Base-by-base conservation (phyloP, 2,888 invertebrate species). In the Pollenia griseotomentosa region DNA sequence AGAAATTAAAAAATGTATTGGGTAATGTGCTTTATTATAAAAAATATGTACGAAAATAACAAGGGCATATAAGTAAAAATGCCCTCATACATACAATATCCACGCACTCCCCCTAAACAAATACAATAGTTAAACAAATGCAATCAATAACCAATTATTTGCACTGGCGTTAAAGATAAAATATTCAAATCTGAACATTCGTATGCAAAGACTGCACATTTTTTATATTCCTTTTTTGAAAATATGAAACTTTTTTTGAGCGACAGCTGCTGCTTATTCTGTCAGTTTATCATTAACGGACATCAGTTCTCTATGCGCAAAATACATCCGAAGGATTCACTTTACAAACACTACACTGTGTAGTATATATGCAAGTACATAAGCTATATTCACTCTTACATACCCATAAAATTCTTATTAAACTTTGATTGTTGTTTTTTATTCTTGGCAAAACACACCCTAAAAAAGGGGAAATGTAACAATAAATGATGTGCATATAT, bases 341-440 rank as follows among this genome's bases (percentile, higher is more conserved):
- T 84, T 63, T 80, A 48, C 55, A 68, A 66, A 51, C 70, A 7
- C 48, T 1, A 48, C 33, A 33, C 33, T 33, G 14, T 16, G 55
- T 40, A 2, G 40, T 10, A 23, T 63, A 48, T 10, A 66, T 9
- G 6, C n/a, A 19, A 7, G 16, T 11, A 70, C 63, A 71, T 61
- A 71, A 44, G 19, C 48, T 3, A 14, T n/a, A 59, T 68, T 10
- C 59, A 80, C 88, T 88, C 89, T 90, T 80, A 91, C 90, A 90
- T 63, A 90, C 90, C 14, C 19, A 89, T 90, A 91, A 90, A 91
- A 90, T 90, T 89, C 88, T 88, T 90, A 91, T 91, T 90, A 90
- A 90, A 89, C 84, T 78, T 83, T 88, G 86, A 88, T 88, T 83
- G 82, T 88, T 88, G 48, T 84, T 79, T 74, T 73, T 79, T 79